Conservation (phyloP, 2,797 vertebrate species). For the Allenopithecus nigroviridis region DNA sequence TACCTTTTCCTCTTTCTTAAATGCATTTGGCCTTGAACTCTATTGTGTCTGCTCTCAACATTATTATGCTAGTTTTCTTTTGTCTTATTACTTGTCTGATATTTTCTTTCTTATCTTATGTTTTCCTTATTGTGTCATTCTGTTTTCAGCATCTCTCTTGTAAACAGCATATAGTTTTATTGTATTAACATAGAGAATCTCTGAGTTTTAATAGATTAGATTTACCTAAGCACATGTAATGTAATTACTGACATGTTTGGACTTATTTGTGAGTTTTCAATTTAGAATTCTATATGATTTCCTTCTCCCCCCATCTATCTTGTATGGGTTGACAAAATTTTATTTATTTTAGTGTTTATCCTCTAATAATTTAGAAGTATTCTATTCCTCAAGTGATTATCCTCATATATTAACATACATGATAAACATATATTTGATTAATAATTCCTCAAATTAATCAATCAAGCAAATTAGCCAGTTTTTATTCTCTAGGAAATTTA, state of each 20-base stretch:
- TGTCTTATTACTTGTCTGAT: not conserved
- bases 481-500: not conserved
- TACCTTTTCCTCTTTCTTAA: not conserved
- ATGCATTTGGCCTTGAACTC: not conserved
- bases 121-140: not conserved
- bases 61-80: not conserved
- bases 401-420: not conserved
- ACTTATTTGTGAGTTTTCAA: not conserved
- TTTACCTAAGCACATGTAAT: not conserved
- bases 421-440: not conserved
- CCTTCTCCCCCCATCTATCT: not conserved
- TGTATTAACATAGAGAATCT: not conserved
- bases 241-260: not conserved
- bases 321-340: not conserved
- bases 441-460: not conserved
- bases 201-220: not conserved
- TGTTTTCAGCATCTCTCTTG: not conserved
- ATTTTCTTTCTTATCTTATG: not conserved
- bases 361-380: slow-evolving; percentile 2
- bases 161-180: not conserved
- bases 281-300: not conserved
- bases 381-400: not conserved
- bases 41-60: not conserved
- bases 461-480: not conserved
- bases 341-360: slow-evolving; percentile 4